These are phyloP conservation scores for Digitonthophagus gazella DNA, from an alignment of 2,888 invertebrate genomes.

Conservation along the genomic window DNA sequence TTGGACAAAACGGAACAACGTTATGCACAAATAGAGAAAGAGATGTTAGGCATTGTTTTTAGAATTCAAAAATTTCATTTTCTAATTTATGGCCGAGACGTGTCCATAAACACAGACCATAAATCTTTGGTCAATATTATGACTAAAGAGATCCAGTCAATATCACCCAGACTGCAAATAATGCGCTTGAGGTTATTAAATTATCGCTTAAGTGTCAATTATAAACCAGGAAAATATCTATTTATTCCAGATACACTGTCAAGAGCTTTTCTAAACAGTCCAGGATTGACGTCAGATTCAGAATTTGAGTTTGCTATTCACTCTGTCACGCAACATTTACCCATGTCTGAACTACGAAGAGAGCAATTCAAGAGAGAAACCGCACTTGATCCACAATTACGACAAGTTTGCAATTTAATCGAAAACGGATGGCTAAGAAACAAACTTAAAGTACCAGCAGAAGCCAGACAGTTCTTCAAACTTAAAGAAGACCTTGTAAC, in stretches of 20 bases:
- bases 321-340: neutral
- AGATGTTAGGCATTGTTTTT: neutral
- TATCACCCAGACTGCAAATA: slow-evolving; percentile 12
- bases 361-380: neutral
- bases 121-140: slow-evolving; percentile 25
- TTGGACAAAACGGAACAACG: neutral
- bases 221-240: slow-evolving; percentile 20
- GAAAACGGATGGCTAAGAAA: slow-evolving; percentile 17
- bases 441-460: neutral
- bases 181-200: slow-evolving; percentile 19
- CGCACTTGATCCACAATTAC: neutral
- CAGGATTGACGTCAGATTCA: neutral
- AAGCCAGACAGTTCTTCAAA: neutral
- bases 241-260: slow-evolving; percentile 17
- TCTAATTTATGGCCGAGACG: slow-evolving; percentile 21
- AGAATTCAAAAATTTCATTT: slow-evolving; percentile 23
- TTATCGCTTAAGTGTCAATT: slow-evolving; percentile 10
- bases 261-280: slow-evolving; percentile 13
- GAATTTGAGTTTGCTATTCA: slow-evolving; percentile 5
- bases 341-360: slow-evolving; percentile 4
- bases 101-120: slow-evolving; percentile 23
- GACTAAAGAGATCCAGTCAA: slow-evolving; percentile 17
- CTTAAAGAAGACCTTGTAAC: neutral
- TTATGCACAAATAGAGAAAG: neutral
- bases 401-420: neutral